Base-by-base conservation (phyloP, 2,888 invertebrate genomes). In the Bombylius discolor region DNA sequence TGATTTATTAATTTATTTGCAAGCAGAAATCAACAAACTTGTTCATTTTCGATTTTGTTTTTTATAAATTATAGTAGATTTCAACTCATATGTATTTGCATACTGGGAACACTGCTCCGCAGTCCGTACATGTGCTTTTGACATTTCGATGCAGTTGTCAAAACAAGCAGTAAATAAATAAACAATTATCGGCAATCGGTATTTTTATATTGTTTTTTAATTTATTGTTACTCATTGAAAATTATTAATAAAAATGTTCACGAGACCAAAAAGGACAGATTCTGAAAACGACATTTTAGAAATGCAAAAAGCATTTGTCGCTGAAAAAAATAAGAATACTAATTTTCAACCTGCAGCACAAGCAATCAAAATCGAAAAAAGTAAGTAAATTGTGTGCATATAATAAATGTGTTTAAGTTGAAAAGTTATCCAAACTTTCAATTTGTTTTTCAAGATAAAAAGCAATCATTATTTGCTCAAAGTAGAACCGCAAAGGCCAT, bases 201-300 rank as follows among this genome's bases (percentile, higher is more conserved):
- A 23, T 23, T 23, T 23, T 23, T 23, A 23, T 23, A 23, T 3
- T 23, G 23, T 23, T 23, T 23, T 23, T 23, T 23, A 23, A 23
- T 23, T 23, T 23, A 23, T 23, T 23, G 23, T 3, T 23, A 23
- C 23, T 23, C 3, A 3, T 23, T 23, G 23, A 1, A 23, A 23
- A 23, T 23, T 23, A 42, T 42, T 1, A 42, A 6, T 42, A 11
- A 62, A 70, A 63, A 84, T 84, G 84, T 76, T 78, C 61, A 76
- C 76, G 61, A 76, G 88, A 62, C 87, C 88, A 0, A 84, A 82
- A 66, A 78, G 79, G 4, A 78, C 79, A 6, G 89, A 89, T 68
- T 79, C 77, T 47, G 88, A 89, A 64, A 83, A 85, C 14, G 88
- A 89, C 66, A 77, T 89, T 45, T 73, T 89, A 31, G 79, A 78